Conservation (phyloP, 2,113 vertebrate species). For the Formicarius rufipectus region DNA sequence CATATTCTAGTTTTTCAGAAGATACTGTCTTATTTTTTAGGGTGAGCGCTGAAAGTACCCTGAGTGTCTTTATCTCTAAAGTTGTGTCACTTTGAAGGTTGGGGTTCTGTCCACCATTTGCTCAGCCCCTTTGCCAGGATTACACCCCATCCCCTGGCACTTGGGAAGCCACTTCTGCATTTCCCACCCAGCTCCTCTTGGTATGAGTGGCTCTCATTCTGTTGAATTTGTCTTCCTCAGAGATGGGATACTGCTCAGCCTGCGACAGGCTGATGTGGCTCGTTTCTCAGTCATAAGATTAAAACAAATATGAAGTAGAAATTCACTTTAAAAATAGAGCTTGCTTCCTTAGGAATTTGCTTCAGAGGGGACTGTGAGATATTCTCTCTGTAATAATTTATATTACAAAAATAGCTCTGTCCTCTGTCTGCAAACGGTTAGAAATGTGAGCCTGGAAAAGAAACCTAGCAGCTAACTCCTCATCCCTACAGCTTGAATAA, state of each 20-base stretch:
- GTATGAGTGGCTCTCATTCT: background rate
- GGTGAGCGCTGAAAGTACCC: background rate
- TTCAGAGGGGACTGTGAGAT: background rate
- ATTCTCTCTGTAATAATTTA: conserved; percentile 4
- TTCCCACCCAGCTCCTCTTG: background rate
- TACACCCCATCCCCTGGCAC: accelerated
- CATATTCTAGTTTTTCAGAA: background rate
- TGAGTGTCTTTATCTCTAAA: background rate
- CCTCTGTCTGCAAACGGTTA: background rate
- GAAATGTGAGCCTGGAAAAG: conserved; percentile 16
- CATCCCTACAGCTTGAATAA: background rate
- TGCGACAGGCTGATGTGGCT: background rate
- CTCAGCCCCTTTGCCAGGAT: background rate
- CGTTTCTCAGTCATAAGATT: background rate
- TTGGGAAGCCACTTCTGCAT: background rate
- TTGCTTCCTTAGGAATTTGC: background rate
- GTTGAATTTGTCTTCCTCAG: background rate
- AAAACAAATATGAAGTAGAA: background rate
- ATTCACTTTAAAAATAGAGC: conserved; percentile 3
- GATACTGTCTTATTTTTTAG: background rate
- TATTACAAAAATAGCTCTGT: conserved; percentile 32
- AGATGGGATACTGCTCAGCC: background rate
- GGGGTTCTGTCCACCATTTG: background rate
- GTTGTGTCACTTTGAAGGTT: background rate
- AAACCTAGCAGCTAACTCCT: background rate